Percentiles rank a stretch among this genome's conserved stretches.
These are phyloP conservation scores for Nansenia antarctica DNA, from an alignment of 2,113 vertebrate species.

Conservation along the genomic window DNA sequence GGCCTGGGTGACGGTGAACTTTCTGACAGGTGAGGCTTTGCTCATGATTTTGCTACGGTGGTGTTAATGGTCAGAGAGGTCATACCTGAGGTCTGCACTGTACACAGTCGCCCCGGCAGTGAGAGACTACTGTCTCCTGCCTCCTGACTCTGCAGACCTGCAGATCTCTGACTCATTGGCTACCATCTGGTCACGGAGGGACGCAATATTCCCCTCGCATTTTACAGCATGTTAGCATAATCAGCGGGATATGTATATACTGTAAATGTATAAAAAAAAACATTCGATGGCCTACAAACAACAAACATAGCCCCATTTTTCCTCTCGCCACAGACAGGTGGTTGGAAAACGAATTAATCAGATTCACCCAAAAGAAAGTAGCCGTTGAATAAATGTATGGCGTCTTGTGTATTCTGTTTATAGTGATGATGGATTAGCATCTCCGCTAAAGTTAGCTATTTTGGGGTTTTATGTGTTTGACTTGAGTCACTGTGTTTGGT, in stretches of 20 bases:
- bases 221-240: constrained; percentile 25
- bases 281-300: background rate
- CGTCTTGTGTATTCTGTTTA: background rate
- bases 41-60: constrained; percentile 63
- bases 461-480: background rate
- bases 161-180: constrained; percentile 53
- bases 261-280: background rate
- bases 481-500: constrained; percentile 36
- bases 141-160: constrained; percentile 55
- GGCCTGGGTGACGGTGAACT: constrained; percentile 98
- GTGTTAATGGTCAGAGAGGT: constrained; percentile 61
- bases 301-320: constrained; percentile 5
- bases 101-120: constrained; percentile 48
- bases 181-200: constrained; percentile 43
- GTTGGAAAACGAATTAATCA: background rate
- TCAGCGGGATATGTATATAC: constrained; percentile 10
- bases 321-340: background rate
- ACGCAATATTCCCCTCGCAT: constrained; percentile 36
- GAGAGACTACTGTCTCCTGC: constrained; percentile 61
- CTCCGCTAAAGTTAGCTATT: too few relatives aligned
- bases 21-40: constrained; percentile 90
- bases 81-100: constrained; percentile 54
- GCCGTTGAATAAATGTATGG: too few relatives aligned
- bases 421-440: background rate
- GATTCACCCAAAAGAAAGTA: too few relatives aligned